Evolutionary conservation across 2,113 vertebrate genomes (phyloP), one percentile per base, ranked within the genome.

Genomic region (Channa argus): DNA sequence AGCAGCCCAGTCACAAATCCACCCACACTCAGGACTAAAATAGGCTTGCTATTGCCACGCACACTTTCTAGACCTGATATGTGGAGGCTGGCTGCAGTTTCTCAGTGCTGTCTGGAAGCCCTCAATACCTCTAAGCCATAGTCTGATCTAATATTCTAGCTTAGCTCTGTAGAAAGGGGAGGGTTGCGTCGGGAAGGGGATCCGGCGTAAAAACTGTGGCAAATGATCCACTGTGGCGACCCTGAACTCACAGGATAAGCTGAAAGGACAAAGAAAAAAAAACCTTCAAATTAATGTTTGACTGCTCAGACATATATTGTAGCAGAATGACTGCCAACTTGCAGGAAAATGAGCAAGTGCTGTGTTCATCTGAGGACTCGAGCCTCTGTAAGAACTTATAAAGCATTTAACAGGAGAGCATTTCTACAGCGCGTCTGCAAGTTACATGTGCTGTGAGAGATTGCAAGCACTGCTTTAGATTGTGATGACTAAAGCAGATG

Each of bases 1-100:
- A 64, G 38, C 8, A 58, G 11, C 13, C 7, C 24, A 50, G 37
- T 54, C 39, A 61, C 44, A 78, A 49, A 67, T 52, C 61, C 61
- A 58, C 69, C 61, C 76, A 77, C 78, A 53, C 68, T 68, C 13
- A 7, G n/a, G 11, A 58, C 70, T 73, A 50, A 77, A 83, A 77
- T 63, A 82, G 41, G 34, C 10, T 24, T 14, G 63, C 14, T 50
- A 41, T 34, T 74, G 45, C 46, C 8, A 46, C n/a, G 49, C 63
- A 43, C 10, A 46, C 5, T 51, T 14, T 54, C 1, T 5, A 61
- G 34, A 39, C 36, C 9, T 59, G 53, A 59, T n/a, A 45, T 71
- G 34, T 65, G 9, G 3, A 46, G 39, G 12, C 33, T 13, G 38
- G 44, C 62, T 61, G 41, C 53, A 65, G 11, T 45, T 51, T 52